Percentiles rank a stretch among this genome's conserved stretches.
Evolutionary conservation across 64 coral and sea anemone species (phyloP).

Genomic region (Stylophora pistillata): DNA sequence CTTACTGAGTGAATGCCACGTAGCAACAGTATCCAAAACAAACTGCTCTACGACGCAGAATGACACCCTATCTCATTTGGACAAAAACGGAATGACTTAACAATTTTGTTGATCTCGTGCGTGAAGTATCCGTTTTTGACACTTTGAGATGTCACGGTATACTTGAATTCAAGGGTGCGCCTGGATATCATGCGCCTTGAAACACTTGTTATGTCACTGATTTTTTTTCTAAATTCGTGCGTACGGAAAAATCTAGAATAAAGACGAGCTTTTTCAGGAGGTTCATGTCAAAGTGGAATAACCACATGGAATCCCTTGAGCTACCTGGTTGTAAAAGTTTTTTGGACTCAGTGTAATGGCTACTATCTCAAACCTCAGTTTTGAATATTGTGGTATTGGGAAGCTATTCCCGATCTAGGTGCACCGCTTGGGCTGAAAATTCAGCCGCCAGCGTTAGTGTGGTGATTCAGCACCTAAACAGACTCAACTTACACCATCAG

Average conservation of each 20-base stretch:
- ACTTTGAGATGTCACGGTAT: neutral
- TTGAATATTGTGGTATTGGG: too few relatives aligned
- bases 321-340: too few relatives aligned
- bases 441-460: neutral
- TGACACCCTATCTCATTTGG: neutral
- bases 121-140: neutral
- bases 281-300: too few relatives aligned
- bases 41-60: neutral
- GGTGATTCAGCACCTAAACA: neutral
- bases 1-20: neutral
- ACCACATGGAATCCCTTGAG: too few relatives aligned
- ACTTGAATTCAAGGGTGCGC: neutral
- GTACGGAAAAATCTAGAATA: too few relatives aligned
- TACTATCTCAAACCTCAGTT: too few relatives aligned
- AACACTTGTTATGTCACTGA: neutral
- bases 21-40: conserved; percentile 53
- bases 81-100: neutral
- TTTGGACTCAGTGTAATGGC: too few relatives aligned
- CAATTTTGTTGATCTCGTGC: neutral
- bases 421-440: too few relatives aligned
- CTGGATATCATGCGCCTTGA: neutral
- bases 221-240: too few relatives aligned
- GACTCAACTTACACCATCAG: neutral
- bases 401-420: too few relatives aligned
- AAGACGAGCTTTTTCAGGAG: too few relatives aligned